Evolutionary conservation across 1,140 invertebrate species (phyloP), one percentile per base, ranked within the genome.

Genomic region (Ectropis grisescens): DNA sequence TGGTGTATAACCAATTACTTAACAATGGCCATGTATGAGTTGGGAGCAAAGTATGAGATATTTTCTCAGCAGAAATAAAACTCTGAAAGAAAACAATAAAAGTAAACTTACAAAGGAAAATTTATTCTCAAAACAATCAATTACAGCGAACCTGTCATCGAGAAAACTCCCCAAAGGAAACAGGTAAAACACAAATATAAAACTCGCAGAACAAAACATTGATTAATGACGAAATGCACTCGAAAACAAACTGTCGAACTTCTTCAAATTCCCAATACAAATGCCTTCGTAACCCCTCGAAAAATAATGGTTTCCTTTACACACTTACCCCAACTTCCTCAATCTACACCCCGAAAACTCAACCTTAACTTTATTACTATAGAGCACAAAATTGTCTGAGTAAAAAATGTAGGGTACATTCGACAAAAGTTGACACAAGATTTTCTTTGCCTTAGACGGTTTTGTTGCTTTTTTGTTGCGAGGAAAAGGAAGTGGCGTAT

Each of bases 171-270:
- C 30, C 31, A 30, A 43, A 33, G 48, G 50, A 60, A 76, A 56
- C 74, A 76, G 69, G 69, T 72, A 66, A 70, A 70, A 68, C 62
- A 46, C 57, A 52, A 61, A 66, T 56, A 70, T 62, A 72, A 72
- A 75, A 75, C 55, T 64, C 16, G 41, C 42, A 43, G 56, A 75
- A 80, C 75, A 80, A 76, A 80, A 76, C 71, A 69, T 70, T 80
- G 75, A 80, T 80, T 80, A 80, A 80, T 80, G 75, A 72, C 58
- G 48, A 75, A 80, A 80, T 80, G 75, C 75, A 76, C 75, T 80
- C 70, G 75, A 70, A 69, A 72, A 76, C 71, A 76, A 80, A 80
- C 71, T 75, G 75, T 76, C 71, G 69, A 80, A 80, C 68, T 80
- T 80, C 75, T 80, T 76, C 75, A 80, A 80, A 80, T 75, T 61